These are phyloP conservation scores for Delichon dasypus DNA, from an alignment of 2,797 vertebrate species.

Conservation along the genomic window DNA sequence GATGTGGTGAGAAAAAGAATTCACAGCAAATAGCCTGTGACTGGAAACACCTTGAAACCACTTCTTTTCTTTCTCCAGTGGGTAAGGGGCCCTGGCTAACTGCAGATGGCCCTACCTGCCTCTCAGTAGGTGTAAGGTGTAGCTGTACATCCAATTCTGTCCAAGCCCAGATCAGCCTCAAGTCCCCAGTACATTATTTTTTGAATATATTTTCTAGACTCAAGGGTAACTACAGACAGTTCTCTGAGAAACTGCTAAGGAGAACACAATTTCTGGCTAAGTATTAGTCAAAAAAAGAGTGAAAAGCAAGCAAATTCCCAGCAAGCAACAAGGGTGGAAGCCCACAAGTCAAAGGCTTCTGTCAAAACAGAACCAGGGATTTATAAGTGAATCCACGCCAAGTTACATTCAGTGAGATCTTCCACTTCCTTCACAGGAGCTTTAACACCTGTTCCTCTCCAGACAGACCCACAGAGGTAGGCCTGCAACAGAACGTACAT, in stretches of 20 bases:
- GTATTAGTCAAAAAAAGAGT: neutral
- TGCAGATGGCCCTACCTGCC: neutral
- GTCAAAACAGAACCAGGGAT: neutral
- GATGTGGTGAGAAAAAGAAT: neutral
- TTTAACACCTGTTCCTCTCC: neutral
- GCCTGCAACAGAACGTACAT: accelerated
- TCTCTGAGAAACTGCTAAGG: neutral
- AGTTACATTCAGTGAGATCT: neutral
- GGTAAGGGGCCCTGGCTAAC: neutral
- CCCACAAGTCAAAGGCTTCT: neutral
- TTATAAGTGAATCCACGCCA: neutral
- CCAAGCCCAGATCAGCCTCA: neutral
- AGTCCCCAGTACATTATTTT: neutral
- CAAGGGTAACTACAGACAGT: neutral
- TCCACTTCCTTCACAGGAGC: neutral
- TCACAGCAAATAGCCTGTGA: neutral
- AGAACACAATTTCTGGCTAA: neutral
- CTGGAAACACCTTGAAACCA: neutral
- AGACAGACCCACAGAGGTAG: neutral
- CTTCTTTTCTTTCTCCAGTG: accelerated
- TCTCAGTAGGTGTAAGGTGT: neutral
- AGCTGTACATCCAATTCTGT: neutral
- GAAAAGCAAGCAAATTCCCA: neutral
- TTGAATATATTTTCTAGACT: neutral
- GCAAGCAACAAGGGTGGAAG: neutral